Evolutionary conservation across 2,888 invertebrate species (phyloP).

Genomic region (Cephalotes varians): DNA sequence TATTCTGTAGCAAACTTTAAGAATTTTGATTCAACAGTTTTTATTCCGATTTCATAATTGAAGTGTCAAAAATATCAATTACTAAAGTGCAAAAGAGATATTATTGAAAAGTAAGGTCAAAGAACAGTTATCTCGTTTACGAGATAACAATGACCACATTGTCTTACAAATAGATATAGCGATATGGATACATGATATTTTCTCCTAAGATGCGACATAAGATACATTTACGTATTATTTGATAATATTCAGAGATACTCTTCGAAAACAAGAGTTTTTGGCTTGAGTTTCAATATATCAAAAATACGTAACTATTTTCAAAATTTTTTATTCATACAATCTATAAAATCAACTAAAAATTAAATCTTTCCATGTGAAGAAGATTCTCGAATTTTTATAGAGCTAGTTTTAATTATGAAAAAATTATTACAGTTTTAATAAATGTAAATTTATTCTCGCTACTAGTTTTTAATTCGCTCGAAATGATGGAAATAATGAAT

Average conservation of each 20-base stretch:
- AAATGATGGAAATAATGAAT: slow-evolving; percentile 27
- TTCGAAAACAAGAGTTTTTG: background rate
- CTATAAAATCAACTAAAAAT: background rate
- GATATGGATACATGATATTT: background rate
- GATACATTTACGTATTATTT: slow-evolving; percentile 1
- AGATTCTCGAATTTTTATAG: background rate
- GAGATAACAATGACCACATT: background rate
- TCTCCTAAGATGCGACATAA: background rate
- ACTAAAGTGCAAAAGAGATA: background rate
- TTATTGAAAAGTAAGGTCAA: background rate
- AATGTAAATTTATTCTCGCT: slow-evolving; percentile 21
- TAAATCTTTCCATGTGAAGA: background rate
- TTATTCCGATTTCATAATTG: background rate
- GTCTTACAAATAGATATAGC: background rate
- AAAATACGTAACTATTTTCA: background rate
- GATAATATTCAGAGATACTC: background rate
- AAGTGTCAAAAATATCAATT: background rate
- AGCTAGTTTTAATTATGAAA: slow-evolving; percentile 4
- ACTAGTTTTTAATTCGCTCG: background rate
- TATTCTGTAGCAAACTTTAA: background rate
- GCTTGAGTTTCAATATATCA: background rate
- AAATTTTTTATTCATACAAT: background rate
- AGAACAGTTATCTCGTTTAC: background rate
- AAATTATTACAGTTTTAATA: slow-evolving; percentile 1
- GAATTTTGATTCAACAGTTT: background rate